Base-by-base conservation (phyloP, 2,797 vertebrate genomes). In the Taenioides sp. region DNA sequence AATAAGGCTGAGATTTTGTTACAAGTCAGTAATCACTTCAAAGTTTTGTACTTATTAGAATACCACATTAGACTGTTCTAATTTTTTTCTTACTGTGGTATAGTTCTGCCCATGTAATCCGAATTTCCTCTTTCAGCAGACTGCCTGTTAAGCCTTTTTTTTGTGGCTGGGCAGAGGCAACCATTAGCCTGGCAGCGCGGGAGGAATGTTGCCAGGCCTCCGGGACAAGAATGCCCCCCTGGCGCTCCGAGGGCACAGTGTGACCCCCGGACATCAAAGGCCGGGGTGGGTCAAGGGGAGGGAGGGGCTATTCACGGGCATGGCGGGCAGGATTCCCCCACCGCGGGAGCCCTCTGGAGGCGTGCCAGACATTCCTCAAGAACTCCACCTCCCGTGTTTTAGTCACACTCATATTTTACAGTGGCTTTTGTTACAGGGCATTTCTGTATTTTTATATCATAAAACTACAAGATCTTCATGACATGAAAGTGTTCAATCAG, bases 211-310 rank as follows among this genome's bases (percentile, higher is more conserved):
- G 87, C 88, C 86, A 87, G 81, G 89, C 84, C 14, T 84, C 76
- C 50, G 16, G 74, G 69, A 75, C 62, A 91, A 80, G 84, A 85
- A 89, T 91, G 87, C 62, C 62, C 79, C 79, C 82, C 79, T 52
- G 52, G 73, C 54, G 74, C 75, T 70, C 74, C 57, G 28, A 82
- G 76, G 71, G 79, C 76, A 81, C 80, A 64, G 80, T 60, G 83
- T 86, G 87, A 89, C 89, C 88, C 80, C 70, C 72, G 65, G 74
- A 90, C 91, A 91, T 92, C 88, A 92, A 92, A 92, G 84, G 86
- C 65, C 76, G 70, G 76, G 80, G 82, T 69, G 82, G 87, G 88
- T 81, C 80, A 79, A 72, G 84, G 65, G 85, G 76, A 60, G 82
- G 85, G 84, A 74, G 40, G 86, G 74, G 86, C 89, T 88, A 89